Evolutionary conservation across 1,140 invertebrate species (phyloP), one percentile per base, ranked within the genome.

Genomic region (Pogonomyrmex barbatus): DNA sequence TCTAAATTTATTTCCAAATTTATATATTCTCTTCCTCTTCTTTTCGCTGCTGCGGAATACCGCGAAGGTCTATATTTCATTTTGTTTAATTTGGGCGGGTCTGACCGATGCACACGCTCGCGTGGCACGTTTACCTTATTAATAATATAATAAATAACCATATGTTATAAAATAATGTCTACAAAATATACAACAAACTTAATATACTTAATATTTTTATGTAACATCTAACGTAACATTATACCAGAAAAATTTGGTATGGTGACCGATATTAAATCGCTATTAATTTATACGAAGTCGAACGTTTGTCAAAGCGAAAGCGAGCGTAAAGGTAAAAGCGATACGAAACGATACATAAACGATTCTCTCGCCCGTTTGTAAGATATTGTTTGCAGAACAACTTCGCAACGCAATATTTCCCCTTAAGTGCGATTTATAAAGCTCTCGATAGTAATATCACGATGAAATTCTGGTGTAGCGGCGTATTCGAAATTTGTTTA

Each of bases 381-480:
- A 81, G 14, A 24, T 56, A 71, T 39, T 24, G n/a, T 81, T 70
- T 47, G 78, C 33, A 17, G 65, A 70, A 70, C 50, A 70, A 81
- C 70, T 81, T 56, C 9, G 50, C 24, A 30, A 9, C 17, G 47
- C 30, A 9, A 3, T 70, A 36, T 78, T 65, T 42, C 65, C 24
- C 4, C 42, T 17, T 75, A 83, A 83, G 68, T 60, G 54, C 68
- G 79, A 83, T 83, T 73, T 73, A 73, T 83, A 73, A 60, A 73
- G 42, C 42, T 75, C 56, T 73, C 79, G 68, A 83, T 75, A 83
- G 68, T 73, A 83, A 81, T 81, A 81, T 81, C 77, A 56, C 52
- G 50, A 50, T 70, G 52, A 81, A 81, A 62, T 83, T 83, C 68
- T 54, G 63, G 58, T 65, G 50, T 70, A 10, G 65, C 14, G 77